These are phyloP conservation scores for Delphinus delphis DNA, from an alignment of 2,113 vertebrate species.

Conservation along the genomic window DNA sequence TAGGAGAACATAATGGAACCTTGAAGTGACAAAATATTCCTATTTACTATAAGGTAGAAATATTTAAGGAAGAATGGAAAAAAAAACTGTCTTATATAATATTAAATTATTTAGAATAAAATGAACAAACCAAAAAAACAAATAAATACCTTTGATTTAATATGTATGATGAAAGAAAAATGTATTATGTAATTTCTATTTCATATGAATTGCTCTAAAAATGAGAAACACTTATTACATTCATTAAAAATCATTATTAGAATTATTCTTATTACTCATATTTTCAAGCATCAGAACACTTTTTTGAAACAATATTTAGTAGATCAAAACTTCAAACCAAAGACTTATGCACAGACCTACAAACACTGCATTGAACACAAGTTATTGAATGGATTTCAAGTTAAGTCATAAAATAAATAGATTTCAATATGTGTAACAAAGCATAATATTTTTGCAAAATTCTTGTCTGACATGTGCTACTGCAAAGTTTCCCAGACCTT, in stretches of 20 bases:
- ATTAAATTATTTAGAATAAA: neutral
- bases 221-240: neutral
- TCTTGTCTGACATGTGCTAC: neutral
- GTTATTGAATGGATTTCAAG: neutral
- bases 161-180: neutral
- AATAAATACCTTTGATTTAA: neutral
- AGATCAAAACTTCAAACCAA: neutral
- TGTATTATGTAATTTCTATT: neutral
- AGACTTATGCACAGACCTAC: neutral
- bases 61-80: neutral
- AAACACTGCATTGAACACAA: neutral
- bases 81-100: neutral
- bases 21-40: neutral
- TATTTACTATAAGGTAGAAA: neutral
- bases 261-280: neutral
- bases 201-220: neutral
- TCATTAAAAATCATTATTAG: neutral
- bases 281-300: neutral
- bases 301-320: neutral
- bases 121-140: neutral
- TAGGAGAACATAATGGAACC: neutral
- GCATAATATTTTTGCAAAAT: neutral
- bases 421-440: neutral
- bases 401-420: neutral
- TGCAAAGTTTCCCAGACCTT: neutral